Conservation (phyloP, 2,113 vertebrate genomes). For the Hypanus sabinus region DNA sequence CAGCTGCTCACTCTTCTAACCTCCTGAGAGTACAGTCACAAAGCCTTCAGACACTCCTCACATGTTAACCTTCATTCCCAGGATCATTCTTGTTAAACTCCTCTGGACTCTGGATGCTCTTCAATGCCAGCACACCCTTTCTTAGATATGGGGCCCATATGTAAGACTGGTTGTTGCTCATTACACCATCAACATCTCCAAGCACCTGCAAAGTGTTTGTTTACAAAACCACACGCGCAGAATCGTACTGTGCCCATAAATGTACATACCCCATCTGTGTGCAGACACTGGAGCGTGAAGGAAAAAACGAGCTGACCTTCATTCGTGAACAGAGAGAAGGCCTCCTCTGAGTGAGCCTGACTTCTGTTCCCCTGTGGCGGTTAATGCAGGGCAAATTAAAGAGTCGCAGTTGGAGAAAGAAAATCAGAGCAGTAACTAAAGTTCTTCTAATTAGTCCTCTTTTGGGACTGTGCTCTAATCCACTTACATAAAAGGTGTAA, state of each 20-base stretch:
- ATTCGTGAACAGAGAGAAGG: not conserved
- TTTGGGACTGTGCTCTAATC: conserved; percentile 9
- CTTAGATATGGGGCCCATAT: too few relatives aligned
- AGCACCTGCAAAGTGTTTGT: not conserved
- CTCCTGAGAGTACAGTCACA: too few relatives aligned
- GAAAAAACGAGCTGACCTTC: conserved; percentile 20
- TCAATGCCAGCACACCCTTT: too few relatives aligned
- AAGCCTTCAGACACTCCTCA: too few relatives aligned
- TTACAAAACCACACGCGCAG: not conserved
- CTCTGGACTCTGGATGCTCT: too few relatives aligned
- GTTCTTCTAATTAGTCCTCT: conserved; percentile 13
- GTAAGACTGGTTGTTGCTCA: not conserved
- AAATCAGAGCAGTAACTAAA: conserved; percentile 22
- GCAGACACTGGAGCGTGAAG: conserved; percentile 15
- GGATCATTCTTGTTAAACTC: too few relatives aligned
- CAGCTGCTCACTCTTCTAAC: too few relatives aligned
- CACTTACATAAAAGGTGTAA: conserved; percentile 20
- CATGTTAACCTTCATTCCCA: too few relatives aligned
- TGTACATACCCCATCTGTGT: not conserved
- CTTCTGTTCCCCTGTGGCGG: not conserved
- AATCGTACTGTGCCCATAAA: not conserved
- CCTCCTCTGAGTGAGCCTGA: not conserved
- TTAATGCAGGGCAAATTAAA: not conserved
- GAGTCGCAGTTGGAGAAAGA: not conserved
- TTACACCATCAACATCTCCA: not conserved